Evolutionary conservation across 2,797 vertebrate genomes (phyloP).

Genomic region (Ispidina lecontei): DNA sequence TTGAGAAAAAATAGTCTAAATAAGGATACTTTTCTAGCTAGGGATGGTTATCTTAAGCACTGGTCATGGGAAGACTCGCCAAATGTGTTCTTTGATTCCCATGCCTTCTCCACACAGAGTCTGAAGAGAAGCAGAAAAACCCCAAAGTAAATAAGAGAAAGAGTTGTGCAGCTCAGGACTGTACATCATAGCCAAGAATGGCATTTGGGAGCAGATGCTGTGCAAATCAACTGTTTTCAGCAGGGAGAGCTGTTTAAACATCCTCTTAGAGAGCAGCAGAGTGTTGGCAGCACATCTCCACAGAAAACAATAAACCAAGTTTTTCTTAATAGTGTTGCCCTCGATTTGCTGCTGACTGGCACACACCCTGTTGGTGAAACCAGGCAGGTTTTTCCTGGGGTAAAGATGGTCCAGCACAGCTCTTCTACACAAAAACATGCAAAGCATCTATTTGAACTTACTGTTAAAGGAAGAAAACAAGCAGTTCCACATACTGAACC

Average conservation of each 20-base stretch:
- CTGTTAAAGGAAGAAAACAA: neutral
- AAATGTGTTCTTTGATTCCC: slow-evolving; percentile 22
- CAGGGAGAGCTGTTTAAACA: slow-evolving; percentile 23
- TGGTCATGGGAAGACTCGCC: neutral
- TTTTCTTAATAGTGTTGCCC: neutral
- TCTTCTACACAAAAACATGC: neutral
- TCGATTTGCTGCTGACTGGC: slow-evolving; percentile 5
- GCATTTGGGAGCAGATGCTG: slow-evolving; percentile 37
- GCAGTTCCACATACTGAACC: neutral
- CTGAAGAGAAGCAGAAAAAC: slow-evolving; percentile 43
- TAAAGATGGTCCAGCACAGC: neutral
- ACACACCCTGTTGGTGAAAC: slow-evolving; percentile 39
- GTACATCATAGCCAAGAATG: slow-evolving; percentile 35
- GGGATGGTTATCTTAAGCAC: neutral
- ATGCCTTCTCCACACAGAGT: slow-evolving; percentile 5
- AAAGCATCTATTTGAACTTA: neutral
- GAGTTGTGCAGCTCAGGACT: slow-evolving; percentile 11
- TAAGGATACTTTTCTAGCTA: neutral
- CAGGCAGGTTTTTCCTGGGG: neutral
- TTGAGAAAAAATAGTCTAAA: neutral
- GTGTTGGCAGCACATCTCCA: slow-evolving; percentile 7
- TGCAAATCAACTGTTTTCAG: neutral
- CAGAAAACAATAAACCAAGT: neutral
- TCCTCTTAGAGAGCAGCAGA: neutral
- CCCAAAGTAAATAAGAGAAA: slow-evolving; percentile 3